Percentiles rank a stretch among this genome's conserved stretches.
phyloP scores from a whole-genome alignment of 2,888 invertebrate species.

The Icerya purchasi region DNA sequence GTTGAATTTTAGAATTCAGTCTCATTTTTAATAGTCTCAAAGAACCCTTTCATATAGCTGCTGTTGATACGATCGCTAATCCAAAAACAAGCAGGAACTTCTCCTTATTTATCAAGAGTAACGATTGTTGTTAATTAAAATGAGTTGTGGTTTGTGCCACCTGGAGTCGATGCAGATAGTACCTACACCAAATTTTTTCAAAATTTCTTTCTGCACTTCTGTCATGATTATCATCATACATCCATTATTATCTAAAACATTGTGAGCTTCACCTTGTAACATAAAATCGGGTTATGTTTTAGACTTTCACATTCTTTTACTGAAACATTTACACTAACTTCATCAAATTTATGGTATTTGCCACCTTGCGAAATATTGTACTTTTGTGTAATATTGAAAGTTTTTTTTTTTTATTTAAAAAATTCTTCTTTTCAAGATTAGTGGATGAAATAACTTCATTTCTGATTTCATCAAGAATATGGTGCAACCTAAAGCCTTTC shows the following conservation, averaged over 20 bases:
- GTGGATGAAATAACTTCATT: neutral
- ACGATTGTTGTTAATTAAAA: conserved; percentile 18
- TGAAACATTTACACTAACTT: neutral
- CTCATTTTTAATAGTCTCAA: too few relatives aligned
- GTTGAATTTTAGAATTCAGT: too few relatives aligned
- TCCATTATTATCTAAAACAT: conserved; percentile 5
- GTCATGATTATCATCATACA: too few relatives aligned
- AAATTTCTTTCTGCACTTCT: conserved; percentile 17
- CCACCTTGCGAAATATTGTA: conserved; percentile 4
- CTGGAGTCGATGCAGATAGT: conserved; percentile 20
- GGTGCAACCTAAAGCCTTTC: neutral
- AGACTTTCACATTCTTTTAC: too few relatives aligned
- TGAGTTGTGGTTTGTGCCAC: conserved; percentile 16
- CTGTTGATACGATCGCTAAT: too few relatives aligned
- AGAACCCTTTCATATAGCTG: too few relatives aligned
- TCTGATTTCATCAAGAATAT: conserved; percentile 7
- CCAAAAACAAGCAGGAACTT: conserved; percentile 18
- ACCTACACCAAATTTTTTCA: conserved; percentile 18
- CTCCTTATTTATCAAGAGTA: conserved; percentile 18
- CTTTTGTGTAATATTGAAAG: neutral
- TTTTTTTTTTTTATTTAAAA: conserved; percentile 1
- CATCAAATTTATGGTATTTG: neutral
- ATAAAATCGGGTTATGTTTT: conserved; percentile 1
- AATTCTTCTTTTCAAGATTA: conserved; percentile 2
- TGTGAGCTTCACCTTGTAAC: neutral